Evolutionary conservation across 2,888 invertebrate genomes (phyloP), one percentile per base, ranked within the genome.

Genomic region (Oscheius sp.): DNA sequence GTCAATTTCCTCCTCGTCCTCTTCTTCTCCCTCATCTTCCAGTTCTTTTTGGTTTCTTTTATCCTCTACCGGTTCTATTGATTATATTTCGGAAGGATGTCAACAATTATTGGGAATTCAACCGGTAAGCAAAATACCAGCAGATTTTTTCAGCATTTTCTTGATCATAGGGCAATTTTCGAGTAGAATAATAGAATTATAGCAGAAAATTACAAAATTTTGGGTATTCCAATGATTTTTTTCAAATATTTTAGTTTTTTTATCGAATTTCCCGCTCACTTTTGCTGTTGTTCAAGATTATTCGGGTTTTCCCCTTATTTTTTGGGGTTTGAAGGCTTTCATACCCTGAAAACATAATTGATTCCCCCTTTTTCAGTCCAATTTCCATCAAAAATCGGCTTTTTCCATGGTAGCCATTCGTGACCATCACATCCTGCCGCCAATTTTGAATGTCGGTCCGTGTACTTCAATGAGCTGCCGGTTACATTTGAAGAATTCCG

Each of bases 391-490:
- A 23, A 52, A 53, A 21, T 71, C 71, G 21, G 71, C 71, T 18
- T 71, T 55, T 52, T 35, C 61, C 23, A 16, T 61, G n/a, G 71
- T 71, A n/a, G 59, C 71, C 12, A 35, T 49, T 21, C 25, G 71
- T 12, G 71, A 71, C 25, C 71, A 71, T 12, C 71, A 71, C 52
- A 71, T 71, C 43, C 16, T 71, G 18, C 71, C 63, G 21, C 71
- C 71, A 25, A 71, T 71, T 1, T 46, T 71, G 9, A 59, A 61
- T 29, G 59, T 56, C 16, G 71, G 71, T 18, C 71, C 71, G 5
- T 61, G 43, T n/a, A 71, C 71, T 3, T 43, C 43, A 5, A 71
- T 71, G 71, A 61, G 46, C 25, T 71, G 71, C 25, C 45, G 71
- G 9, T 41, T 71, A 7, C 71, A 71, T 61, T 27, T 71, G n/a